Evolutionary conservation across 2,888 invertebrate genomes (phyloP).

Genomic region (Notocelia uddmanniana): DNA sequence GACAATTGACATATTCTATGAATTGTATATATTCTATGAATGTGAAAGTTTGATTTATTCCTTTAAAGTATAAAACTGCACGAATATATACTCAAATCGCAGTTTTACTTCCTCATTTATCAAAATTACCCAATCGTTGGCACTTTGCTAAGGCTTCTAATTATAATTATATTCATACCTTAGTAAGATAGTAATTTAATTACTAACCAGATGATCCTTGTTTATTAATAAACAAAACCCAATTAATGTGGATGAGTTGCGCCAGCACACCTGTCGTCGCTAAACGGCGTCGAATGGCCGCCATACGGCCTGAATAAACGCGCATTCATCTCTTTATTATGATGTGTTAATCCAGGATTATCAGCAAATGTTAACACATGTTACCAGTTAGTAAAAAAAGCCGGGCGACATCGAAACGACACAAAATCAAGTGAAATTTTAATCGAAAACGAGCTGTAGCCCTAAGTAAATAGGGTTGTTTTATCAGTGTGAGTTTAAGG

Average conservation of each 20-base stretch:
- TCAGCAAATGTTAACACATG: conserved; percentile 86
- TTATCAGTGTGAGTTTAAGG: conserved; percentile 55
- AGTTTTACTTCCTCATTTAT: not conserved
- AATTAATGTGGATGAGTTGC: conserved; percentile 74
- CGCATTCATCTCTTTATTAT: conserved; percentile 85
- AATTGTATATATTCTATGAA: no score
- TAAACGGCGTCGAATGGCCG: conserved; percentile 77
- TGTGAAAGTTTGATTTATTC: not conserved
- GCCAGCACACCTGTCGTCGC: conserved; percentile 77
- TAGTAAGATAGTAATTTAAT: not conserved
- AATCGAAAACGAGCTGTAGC: conserved; percentile 60
- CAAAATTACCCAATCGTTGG: not conserved
- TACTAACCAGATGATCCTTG: conserved; percentile 21
- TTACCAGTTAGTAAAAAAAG: conserved; percentile 84
- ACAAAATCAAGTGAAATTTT: conserved; percentile 47
- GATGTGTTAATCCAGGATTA: conserved; percentile 86
- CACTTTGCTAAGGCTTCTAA: not conserved
- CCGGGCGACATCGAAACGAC: conserved; percentile 54
- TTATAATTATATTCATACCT: not conserved
- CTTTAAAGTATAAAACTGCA: not conserved
- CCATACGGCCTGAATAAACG: conserved; percentile 83
- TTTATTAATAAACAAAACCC: conserved; percentile 46
- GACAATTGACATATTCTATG: no score
- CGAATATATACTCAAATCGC: not conserved
- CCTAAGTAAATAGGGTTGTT: conserved; percentile 56